phyloP scores from a whole-genome alignment of 2,888 invertebrate genomes.

The Cremastinae sp. region DNA sequence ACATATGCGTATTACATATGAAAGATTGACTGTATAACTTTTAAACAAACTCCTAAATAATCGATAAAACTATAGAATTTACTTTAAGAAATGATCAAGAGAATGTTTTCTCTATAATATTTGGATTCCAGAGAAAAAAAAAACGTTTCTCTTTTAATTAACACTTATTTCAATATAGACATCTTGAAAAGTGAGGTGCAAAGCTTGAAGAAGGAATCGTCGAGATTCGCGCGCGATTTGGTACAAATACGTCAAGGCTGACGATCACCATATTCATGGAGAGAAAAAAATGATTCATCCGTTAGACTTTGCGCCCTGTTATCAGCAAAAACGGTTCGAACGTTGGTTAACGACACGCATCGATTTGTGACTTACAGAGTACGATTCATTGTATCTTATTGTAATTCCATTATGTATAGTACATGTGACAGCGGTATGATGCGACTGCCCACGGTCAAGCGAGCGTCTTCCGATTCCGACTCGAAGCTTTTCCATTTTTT shows the following conservation, averaged over 20 bases:
- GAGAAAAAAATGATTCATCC: slow-evolving; percentile 19
- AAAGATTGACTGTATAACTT: no score
- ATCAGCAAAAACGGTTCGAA: slow-evolving; percentile 1
- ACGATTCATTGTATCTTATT: slow-evolving; percentile 5
- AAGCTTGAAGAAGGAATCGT: not conserved
- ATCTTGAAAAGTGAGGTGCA: not conserved
- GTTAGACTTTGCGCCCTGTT: slow-evolving; percentile 26
- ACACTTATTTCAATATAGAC: no score
- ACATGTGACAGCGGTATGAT: not conserved
- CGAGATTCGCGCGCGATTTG: not conserved
- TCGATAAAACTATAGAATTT: no score
- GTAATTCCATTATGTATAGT: slow-evolving; percentile 8
- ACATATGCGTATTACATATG: no score
- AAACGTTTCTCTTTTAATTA: no score
- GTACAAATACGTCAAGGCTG: not conserved
- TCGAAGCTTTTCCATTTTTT: not conserved
- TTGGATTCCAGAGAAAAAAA: no score
- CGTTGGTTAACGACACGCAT: not conserved
- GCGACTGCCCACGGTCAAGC: not conserved
- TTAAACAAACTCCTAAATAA: no score
- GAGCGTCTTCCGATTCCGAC: not conserved
- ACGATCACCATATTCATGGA: slow-evolving; percentile 25
- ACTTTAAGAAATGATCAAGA: no score
- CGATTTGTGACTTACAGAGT: slow-evolving; percentile 9
- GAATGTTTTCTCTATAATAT: no score